Evolutionary conservation across 2,113 vertebrate genomes (phyloP), one percentile per base, ranked within the genome.

Genomic region (Hystrix brachyura): DNA sequence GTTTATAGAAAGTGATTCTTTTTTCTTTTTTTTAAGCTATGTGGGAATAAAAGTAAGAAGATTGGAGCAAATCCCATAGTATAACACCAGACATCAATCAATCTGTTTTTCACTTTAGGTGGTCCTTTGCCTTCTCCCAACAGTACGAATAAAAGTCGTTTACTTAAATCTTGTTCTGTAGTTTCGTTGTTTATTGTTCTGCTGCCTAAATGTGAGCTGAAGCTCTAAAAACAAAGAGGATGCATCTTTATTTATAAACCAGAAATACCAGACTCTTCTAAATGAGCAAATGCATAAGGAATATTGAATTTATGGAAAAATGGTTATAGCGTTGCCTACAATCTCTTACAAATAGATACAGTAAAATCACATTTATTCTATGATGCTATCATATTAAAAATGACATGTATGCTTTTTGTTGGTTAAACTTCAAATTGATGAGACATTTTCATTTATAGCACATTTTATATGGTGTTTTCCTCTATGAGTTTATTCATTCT

Each of bases 211-310:
- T 65, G 21, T 32, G 60, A 53, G 14, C 14, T 8, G 51, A 78
- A 95, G 62, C 46, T n/a, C 19, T 81, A 67, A 60, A 65, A 90
- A 53, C 11, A 95, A 82, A 82, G 3, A 87, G 23, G 48, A 71
- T 15, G 34, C 53, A 53, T 65, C 46, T 80, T 80, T 67, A 55
- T 90, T 76, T 80, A 48, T 46, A 81, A 94, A 32, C 69, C n/a
- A 76, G 38, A 91, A 94, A 90, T 34, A 4, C 25, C 86, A 74
- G 60, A 23, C 7, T 83, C 64, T 8, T 43, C 10, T 89, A 53
- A 94, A 84, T 92, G n/a, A 76, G 55, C 64, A 85, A 95, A 69
- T 96, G 48, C 25, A 71, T 71, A 65, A 87, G 76, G 32, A 76
- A 46, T 90, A 90, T 78, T 67, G 55, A 1, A 60, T 94, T 93